Base-by-base conservation (phyloP, 2,888 invertebrate genomes). In the Agonopterix arenella region DNA sequence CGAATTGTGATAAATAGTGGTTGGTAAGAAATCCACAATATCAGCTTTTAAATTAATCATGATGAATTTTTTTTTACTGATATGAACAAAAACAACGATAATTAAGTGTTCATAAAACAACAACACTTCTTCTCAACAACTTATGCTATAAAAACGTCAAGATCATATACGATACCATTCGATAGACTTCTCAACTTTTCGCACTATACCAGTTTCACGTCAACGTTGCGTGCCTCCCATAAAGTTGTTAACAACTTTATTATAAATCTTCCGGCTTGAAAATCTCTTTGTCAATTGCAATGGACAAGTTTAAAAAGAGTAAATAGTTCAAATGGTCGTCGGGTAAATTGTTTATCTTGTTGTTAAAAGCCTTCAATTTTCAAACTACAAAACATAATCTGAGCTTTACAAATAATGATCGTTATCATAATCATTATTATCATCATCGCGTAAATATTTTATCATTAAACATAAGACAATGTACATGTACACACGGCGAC, bases 101-200 rank as follows among this genome's bases (percentile, higher is more conserved):
- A 61, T 62, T 66, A 56, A 52, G 45, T 52, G 10, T 50, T 44
- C 44, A 9, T 9, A 44, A 43, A 43, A 43, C 43, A 37, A 46
- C 38, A 46, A 40, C 48, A 44, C 28, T 48, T 44, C 28, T 48
- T 44, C 11, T 36, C 10, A 18, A n/a, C 7, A 44, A 28, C n/a
- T 48, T 45, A n/a, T 28, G 18, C 9, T 11, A 45, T 45, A 49
- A 49, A 45, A 45, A 49, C 40, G 45, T 49, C 49, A 48, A 49
- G 40, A 45, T 40, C 38, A 28, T 36, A 49, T 28, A 43, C 9
- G 46, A 11, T 42, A 46, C 49, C 46, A 49, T 49, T 8, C 44
- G 41, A n/a, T 18, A 13, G 10, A n/a, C 42, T 10, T 13, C 41
- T 8, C 28, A 8, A 42, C n/a, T 18, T 8, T 40, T 7, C 28